These are phyloP conservation scores for Helicoverpa assulta DNA, from an alignment of 2,888 invertebrate species.

Conservation along the genomic window DNA sequence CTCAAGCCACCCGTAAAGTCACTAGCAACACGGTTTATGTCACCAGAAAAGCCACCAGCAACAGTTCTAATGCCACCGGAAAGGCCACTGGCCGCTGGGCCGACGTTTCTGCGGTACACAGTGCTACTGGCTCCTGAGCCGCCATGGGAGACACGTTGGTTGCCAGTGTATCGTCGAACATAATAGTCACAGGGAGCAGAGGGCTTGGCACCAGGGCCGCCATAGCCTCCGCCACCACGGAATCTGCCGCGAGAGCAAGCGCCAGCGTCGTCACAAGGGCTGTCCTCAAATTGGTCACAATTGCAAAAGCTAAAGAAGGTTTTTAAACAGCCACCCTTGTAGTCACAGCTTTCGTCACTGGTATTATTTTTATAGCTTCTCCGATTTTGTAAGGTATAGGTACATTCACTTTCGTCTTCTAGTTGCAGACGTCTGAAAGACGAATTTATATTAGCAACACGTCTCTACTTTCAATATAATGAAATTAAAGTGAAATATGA, in stretches of 20 bases:
- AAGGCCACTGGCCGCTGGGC: not conserved
- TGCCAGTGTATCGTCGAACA: not conserved
- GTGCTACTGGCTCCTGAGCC: not conserved
- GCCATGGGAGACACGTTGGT: not conserved
- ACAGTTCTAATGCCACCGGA: slow-evolving; percentile 1
- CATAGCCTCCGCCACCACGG: not conserved
- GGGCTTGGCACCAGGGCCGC: not conserved
- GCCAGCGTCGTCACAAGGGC: not conserved
- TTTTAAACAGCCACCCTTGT: not conserved
- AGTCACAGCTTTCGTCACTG: not conserved
- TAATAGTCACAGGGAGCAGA: not conserved
- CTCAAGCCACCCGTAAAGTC: slow-evolving; percentile 1
- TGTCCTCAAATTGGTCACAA: not conserved
- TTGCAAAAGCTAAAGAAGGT: not conserved
- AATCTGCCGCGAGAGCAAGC: not conserved
- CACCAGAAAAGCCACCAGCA: slow-evolving; percentile 1
- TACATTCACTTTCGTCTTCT: not conserved
- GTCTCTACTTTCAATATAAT: not conserved
- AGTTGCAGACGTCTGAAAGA: not conserved
- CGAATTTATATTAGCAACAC: not conserved
- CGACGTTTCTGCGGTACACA: not conserved
- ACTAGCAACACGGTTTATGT: not conserved
- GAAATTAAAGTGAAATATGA: not conserved
- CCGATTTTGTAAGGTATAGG: not conserved
- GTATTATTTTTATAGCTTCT: not conserved